phyloP scores from a whole-genome alignment of 2,113 vertebrate genomes.

The Nannobrachium achirus region DNA sequence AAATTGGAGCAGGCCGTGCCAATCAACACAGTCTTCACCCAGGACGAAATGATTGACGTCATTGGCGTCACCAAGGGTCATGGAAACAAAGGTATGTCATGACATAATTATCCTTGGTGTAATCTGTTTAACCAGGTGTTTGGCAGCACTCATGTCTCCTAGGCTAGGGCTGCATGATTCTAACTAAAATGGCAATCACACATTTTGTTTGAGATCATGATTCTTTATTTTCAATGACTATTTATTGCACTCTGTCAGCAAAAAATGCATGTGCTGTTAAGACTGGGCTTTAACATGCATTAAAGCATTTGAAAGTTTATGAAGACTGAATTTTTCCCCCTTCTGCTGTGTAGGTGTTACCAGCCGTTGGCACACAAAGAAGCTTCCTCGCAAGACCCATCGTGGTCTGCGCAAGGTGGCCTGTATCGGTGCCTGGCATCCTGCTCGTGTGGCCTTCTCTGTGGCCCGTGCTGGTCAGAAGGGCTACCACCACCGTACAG shows the following conservation, averaged over 20 bases:
- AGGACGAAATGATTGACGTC: constrained; percentile 98
- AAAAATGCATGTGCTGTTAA: too few relatives aligned
- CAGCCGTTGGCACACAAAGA: constrained; percentile 98
- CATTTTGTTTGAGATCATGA: too few relatives aligned
- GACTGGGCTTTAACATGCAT: too few relatives aligned
- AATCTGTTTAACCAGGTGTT: too few relatives aligned
- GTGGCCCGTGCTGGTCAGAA: constrained; percentile 97
- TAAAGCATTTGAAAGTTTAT: too few relatives aligned
- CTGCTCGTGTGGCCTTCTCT: constrained; percentile 95
- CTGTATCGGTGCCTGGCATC: constrained; percentile 97
- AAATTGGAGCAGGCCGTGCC: constrained; percentile 92
- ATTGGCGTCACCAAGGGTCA: constrained; percentile 98
- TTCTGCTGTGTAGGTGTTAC: constrained; percentile 85
- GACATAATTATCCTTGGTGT: too few relatives aligned
- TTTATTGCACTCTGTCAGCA: too few relatives aligned
- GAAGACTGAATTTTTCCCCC: too few relatives aligned
- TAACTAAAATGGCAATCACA: too few relatives aligned
- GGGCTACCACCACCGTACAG: constrained; percentile 96
- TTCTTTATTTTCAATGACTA: too few relatives aligned
- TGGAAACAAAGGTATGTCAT: constrained; percentile 92
- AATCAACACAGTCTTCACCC: constrained; percentile 86
- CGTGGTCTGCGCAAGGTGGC: constrained; percentile 96
- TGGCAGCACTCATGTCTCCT: too few relatives aligned
- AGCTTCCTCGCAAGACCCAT: constrained; percentile 97
- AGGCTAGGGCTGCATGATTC: too few relatives aligned